phyloP scores from a whole-genome alignment of 2,888 invertebrate species.

The Tetragonula carbonaria region DNA sequence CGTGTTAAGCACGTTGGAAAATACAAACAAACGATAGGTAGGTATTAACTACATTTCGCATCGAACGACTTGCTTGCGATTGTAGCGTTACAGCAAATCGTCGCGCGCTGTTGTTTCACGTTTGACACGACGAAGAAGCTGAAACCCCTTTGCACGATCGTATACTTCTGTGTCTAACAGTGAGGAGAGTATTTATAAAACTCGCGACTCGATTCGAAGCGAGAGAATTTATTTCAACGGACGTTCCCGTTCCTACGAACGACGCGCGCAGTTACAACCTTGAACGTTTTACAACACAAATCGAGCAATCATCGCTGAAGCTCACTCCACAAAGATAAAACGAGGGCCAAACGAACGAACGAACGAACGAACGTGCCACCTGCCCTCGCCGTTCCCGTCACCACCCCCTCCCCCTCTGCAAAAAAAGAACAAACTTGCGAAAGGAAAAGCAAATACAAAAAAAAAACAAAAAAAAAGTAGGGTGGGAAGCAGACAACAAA shows the following conservation, averaged over 20 bases:
- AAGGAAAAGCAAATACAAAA: conserved; percentile 13
- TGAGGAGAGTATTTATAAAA: not conserved
- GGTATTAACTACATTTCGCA: too few species aligned
- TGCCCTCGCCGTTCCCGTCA: not conserved
- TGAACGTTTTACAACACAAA: conserved; percentile 17
- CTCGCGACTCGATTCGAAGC: not conserved
- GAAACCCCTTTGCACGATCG: too few species aligned
- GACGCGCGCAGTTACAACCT: not conserved
- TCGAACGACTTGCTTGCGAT: too few species aligned
- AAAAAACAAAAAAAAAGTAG: not conserved
- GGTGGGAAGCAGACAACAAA: conserved; percentile 12
- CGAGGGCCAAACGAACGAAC: not conserved
- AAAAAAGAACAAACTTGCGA: not conserved
- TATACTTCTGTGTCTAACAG: not conserved
- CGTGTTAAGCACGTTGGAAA: too few species aligned
- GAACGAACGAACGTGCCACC: not conserved
- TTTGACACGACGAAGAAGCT: too few species aligned
- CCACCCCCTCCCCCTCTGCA: too few species aligned
- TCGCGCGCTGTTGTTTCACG: too few species aligned
- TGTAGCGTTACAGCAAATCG: too few species aligned
- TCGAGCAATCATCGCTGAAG: conserved; percentile 20
- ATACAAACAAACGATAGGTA: too few species aligned
- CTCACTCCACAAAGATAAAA: not conserved
- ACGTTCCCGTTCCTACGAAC: not conserved
- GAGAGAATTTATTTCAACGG: not conserved